Base-by-base conservation (phyloP, 2,888 invertebrate genomes). In the Agrotis clavis region DNA sequence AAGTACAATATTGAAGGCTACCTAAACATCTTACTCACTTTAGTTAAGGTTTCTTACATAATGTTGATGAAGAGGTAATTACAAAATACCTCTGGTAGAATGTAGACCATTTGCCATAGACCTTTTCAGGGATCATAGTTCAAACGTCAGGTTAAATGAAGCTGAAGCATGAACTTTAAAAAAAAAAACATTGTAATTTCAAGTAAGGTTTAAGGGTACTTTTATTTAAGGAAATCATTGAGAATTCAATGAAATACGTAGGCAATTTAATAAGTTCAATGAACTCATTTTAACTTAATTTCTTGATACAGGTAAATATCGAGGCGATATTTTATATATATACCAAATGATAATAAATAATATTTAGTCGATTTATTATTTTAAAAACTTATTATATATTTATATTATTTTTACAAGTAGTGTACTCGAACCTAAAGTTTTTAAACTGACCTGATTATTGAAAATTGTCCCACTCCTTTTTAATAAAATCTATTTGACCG, bases 51-150 rank as follows among this genome's bases (percentile, higher is more conserved):
- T 45, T 16, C 11, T 45, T 45, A 21, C 45, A 11, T 60, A 18
- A 21, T 6, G 4, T 56, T 18, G 16, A 41, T 41, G 7, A 56
- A 30, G 5, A 35, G 5, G 5, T 0, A 9, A n/a, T 6, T 14
- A 48, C 2, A 18, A 16, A 60, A 68, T 60, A 48, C 2, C 14
- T 50, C 21, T 11, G 16, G 1, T 25, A 25, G 13, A 51, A 41
- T 56, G 18, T 48, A 18, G 2, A 54, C 41, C 19, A 25, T 54
- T 59, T 63, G 13, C 4, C 1, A 2, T 18, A 45, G 45, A 67
- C 25, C 51, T 66, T 64, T 53, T 25, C 13, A 61, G 21, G 16
- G 48, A 30, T 57, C 64, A 51, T 25, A 62, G 67, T 65, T 65
- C 35, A 75, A 67, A 56, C 25, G 57, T 30, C n/a, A 53, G 35